These are phyloP conservation scores for Montipora capricornis DNA, from an alignment of 64 coral and sea anemone species.

Conservation along the genomic window DNA sequence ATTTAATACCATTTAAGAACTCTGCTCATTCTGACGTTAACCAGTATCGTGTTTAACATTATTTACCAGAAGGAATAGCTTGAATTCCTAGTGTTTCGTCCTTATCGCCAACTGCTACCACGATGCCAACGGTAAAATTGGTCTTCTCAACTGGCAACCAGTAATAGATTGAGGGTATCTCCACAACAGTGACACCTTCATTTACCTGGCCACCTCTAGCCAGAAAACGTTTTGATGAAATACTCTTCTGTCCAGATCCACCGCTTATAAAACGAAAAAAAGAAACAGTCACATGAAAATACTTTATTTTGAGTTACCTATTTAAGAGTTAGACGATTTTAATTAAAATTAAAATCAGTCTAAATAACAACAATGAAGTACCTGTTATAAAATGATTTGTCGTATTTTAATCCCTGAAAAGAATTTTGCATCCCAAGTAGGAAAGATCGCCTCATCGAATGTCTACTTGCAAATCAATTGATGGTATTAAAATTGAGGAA, in stretches of 20 bases:
- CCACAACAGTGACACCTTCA: constrained; percentile 57
- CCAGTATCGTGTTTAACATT: not conserved
- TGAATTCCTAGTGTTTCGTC: not conserved
- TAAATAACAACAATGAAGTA: too few relatives aligned
- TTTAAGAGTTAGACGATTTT: too few relatives aligned
- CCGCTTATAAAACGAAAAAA: constrained; percentile 5
- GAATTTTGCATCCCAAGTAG: too few relatives aligned
- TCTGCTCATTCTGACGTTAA: too few relatives aligned
- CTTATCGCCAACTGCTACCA: constrained; percentile 34
- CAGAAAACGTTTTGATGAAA: constrained; percentile 50
- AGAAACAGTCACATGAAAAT: not conserved
- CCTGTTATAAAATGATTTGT: too few relatives aligned
- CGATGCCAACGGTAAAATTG: constrained; percentile 58
- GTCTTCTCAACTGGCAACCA: constrained; percentile 52
- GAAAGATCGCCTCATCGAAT: too few relatives aligned
- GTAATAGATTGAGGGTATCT: constrained; percentile 42
- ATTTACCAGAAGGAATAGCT: constrained; percentile 9
- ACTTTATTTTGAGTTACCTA: too few relatives aligned
- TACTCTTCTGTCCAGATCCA: not conserved
- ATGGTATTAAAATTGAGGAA: too few relatives aligned
- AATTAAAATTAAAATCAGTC: too few relatives aligned
- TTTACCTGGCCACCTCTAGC: constrained; percentile 50
- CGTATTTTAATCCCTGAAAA: too few relatives aligned
- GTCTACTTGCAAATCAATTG: too few relatives aligned
- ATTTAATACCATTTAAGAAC: too few relatives aligned